Percentiles rank a stretch among this genome's conserved stretches.
Evolutionary conservation across 1,140 invertebrate species (phyloP).

Genomic region (Penaeus japonicus): DNA sequence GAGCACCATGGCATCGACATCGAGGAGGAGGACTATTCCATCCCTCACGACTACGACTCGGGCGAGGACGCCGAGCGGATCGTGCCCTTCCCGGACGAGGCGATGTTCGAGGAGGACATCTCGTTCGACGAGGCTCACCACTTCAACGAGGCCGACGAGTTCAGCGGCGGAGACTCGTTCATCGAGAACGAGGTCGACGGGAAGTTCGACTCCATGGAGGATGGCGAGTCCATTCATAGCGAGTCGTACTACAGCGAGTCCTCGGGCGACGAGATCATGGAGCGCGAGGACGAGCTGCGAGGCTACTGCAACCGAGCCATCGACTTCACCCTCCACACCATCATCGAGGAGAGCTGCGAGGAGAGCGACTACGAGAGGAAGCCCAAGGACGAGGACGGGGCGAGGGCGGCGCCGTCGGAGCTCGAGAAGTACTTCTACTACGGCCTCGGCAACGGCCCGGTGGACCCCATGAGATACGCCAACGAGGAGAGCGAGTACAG

Average conservation of each 20-base stretch:
- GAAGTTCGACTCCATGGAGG: constrained; percentile 59
- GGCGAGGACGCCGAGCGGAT: constrained; percentile 37
- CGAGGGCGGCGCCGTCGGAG: constrained; percentile 72
- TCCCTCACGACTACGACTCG: constrained; percentile 39
- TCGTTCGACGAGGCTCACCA: constrained; percentile 43
- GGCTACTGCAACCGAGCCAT: constrained; percentile 76
- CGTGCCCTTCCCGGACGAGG: constrained; percentile 31
- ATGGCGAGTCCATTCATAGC: constrained; percentile 60
- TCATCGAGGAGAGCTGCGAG: constrained; percentile 92
- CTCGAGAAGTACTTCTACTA: constrained; percentile 93
- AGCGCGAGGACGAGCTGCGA: constrained; percentile 80
- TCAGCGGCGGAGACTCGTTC: constrained; percentile 36
- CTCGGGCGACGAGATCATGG: constrained; percentile 66
- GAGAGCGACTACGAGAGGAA: constrained; percentile 73
- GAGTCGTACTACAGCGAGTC: constrained; percentile 60
- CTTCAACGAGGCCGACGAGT: constrained; percentile 47
- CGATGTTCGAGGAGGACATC: constrained; percentile 45
- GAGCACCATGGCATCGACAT: constrained; percentile 45
- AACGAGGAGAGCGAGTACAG: constrained; percentile 65
- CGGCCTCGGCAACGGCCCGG: constrained; percentile 75
- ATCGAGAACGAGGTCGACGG: constrained; percentile 52
- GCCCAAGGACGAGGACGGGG: constrained; percentile 71
- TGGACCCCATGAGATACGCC: constrained; percentile 59
- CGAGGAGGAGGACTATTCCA: constrained; percentile 19
- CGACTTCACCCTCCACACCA: constrained; percentile 91